Base-by-base conservation (phyloP, 2,797 vertebrate genomes). In the Phrynocephalus guinanensis region DNA sequence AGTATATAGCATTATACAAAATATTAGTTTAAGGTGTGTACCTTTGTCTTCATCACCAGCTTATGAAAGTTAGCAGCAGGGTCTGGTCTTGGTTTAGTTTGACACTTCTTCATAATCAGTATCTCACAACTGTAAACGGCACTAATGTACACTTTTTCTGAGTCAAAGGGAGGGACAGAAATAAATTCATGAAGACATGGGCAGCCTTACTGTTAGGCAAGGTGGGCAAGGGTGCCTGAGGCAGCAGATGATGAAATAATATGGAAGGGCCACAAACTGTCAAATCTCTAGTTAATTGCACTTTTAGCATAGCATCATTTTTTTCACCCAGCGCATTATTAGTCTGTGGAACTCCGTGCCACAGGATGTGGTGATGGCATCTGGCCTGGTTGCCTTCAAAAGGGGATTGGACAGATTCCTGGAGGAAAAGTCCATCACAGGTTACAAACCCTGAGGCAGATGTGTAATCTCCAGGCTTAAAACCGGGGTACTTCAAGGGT, bases 1-100 rank as follows among this genome's bases (percentile, higher is more conserved):
- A 85, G 84, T 90, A n/a, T 91, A 91, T 91, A 56, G 33, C 72
- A 90, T 90, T 80, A 72, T 33, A 52, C 63, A 92, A 71, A 82
- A 81, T 6, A 79, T 91, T 90, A 30, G 60, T 90, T 92, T 90
- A 93, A 91, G 48, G 30, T 88, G 63, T 66, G 33, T 84, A 86
- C 87, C 81, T 72, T 85, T 88, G 1, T 24, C 79, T 89, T 80
- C 70, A 71, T 0, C 5, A 56, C 0, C 2, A 77, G 90, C 91
- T 89, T 89, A 85, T 85, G 78, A 28, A 90, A 87, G 15, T 86
- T 91, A 73, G 72, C 79, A 90, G 50, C 28, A 77, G 85, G 77
- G 82, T 75, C 79, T 92, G 67, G 87, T 66, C 79, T 92, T 85
- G 73, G 56, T n/a, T 90, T 77, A 48, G 16, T 85, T 72, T 90